Conservation (phyloP, 2,113 vertebrate genomes). For the Zosterops japonicus region DNA sequence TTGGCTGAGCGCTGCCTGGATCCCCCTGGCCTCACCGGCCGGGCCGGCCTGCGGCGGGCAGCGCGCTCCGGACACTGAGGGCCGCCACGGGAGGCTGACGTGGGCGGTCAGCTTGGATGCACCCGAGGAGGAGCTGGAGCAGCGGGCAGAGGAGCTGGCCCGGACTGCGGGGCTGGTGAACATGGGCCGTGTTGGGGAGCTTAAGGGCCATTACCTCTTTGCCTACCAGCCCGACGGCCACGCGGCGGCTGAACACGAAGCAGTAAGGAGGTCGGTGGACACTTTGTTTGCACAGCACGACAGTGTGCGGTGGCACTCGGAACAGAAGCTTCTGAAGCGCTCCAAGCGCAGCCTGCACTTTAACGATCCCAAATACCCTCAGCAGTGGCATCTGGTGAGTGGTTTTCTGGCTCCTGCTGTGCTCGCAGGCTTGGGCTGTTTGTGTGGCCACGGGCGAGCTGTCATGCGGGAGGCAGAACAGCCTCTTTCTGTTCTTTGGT, state of each 20-base stretch:
- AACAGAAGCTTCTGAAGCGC: conserved; percentile 86
- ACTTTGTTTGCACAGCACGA: conserved; percentile 79
- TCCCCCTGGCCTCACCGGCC: background rate
- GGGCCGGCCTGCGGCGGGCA: background rate
- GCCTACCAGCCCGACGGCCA: background rate
- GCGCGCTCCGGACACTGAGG: background rate
- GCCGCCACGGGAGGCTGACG: conserved; percentile 54
- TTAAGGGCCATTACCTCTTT: conserved; percentile 89
- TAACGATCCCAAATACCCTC: conserved; percentile 91
- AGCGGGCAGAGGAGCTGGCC: conserved; percentile 80
- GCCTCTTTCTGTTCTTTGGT: background rate
- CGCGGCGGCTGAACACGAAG: background rate
- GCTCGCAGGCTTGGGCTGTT: background rate
- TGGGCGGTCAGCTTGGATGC: conserved; percentile 85
- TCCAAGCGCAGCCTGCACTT: conserved; percentile 90
- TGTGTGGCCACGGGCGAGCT: accelerated
- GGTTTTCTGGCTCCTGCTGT: accelerated
- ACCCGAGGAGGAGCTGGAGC: conserved; percentile 53
- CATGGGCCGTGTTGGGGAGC: conserved; percentile 89
- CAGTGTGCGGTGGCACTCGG: conserved; percentile 88
- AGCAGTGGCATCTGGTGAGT: conserved; percentile 97
- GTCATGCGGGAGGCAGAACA: accelerated
- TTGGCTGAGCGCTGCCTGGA: conserved; percentile 52
- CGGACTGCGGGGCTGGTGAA: conserved; percentile 82
- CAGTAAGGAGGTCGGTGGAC: conserved; percentile 54